Evolutionary conservation across 2,888 invertebrate species (phyloP).

Genomic region (Aphidoletes aphidimyza): DNA sequence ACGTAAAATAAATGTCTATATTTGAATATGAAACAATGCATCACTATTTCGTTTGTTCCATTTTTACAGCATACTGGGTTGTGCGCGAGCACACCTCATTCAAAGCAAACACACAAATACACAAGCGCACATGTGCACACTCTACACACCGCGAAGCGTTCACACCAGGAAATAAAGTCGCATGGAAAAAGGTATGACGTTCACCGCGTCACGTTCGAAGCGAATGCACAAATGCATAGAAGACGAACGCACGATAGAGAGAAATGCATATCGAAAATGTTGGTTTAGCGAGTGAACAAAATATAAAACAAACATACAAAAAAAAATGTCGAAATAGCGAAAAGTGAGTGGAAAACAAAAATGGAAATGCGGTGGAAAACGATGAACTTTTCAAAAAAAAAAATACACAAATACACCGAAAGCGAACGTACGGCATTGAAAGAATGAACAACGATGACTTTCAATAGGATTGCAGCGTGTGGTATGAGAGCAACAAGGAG

Average conservation of each 20-base stretch:
- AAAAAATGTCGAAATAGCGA: not conserved
- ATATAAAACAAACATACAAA: not conserved
- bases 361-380: slow-evolving; percentile 32
- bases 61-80: not conserved
- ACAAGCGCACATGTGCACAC: too few species aligned
- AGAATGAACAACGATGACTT: slow-evolving; percentile 17
- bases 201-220: not conserved
- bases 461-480: not conserved
- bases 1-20: slow-evolving; percentile 45
- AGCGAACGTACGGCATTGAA: not conserved
- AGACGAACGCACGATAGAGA: not conserved
- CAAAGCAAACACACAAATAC: too few species aligned
- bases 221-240: slow-evolving; percentile 22
- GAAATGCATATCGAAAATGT: slow-evolving; percentile 29
- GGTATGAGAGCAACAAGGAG: slow-evolving; percentile 18
- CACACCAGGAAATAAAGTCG: slow-evolving; percentile 15
- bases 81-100: too few species aligned
- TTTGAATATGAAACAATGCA: slow-evolving; percentile 49
- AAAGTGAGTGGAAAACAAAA: slow-evolving; percentile 35
- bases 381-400: not conserved
- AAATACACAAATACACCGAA: not conserved
- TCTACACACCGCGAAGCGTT: not conserved
- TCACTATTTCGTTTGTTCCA: slow-evolving; percentile 41
- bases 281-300: too few species aligned
- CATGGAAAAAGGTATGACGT: slow-evolving; percentile 3